These are phyloP conservation scores for Hylaea fasciaria DNA, from an alignment of 2,888 invertebrate species.

Conservation along the genomic window DNA sequence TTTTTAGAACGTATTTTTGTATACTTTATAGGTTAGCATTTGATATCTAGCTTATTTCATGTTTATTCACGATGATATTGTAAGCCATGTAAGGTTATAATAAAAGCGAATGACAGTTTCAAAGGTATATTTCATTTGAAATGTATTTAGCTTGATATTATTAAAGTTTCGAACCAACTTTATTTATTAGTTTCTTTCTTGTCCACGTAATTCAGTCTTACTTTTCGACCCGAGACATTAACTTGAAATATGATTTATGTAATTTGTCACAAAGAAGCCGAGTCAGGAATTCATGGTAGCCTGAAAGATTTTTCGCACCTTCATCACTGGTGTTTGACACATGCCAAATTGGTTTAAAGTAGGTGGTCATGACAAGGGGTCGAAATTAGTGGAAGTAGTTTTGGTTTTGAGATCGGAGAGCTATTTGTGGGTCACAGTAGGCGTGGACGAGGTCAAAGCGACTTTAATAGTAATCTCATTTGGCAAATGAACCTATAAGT, in stretches of 20 bases:
- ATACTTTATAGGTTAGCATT: too few relatives aligned
- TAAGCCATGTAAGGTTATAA: too few relatives aligned
- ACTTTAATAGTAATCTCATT: neutral
- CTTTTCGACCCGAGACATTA: constrained; percentile 7
- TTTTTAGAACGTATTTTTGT: too few relatives aligned
- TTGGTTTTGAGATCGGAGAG: constrained; percentile 28
- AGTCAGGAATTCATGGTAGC: constrained; percentile 30
- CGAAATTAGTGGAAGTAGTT: constrained; percentile 35
- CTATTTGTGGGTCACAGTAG: constrained; percentile 32
- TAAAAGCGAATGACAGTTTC: too few relatives aligned
- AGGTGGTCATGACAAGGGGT: constrained; percentile 42
- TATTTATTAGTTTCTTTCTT: too few relatives aligned
- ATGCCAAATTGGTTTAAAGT: constrained; percentile 47
- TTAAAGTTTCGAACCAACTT: too few relatives aligned
- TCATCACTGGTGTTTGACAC: constrained; percentile 41
- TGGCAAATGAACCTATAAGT: too few relatives aligned
- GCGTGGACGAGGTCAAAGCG: constrained; percentile 8
- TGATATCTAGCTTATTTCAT: too few relatives aligned
- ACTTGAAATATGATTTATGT: constrained; percentile 25
- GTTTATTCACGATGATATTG: too few relatives aligned
- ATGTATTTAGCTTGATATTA: too few relatives aligned
- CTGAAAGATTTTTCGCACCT: constrained; percentile 42
- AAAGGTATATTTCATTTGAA: too few relatives aligned
- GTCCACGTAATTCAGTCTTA: neutral
- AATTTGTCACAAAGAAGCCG: constrained; percentile 30